Evolutionary conservation across 2,113 vertebrate genomes (phyloP).

Genomic region (Anser cygnoides): DNA sequence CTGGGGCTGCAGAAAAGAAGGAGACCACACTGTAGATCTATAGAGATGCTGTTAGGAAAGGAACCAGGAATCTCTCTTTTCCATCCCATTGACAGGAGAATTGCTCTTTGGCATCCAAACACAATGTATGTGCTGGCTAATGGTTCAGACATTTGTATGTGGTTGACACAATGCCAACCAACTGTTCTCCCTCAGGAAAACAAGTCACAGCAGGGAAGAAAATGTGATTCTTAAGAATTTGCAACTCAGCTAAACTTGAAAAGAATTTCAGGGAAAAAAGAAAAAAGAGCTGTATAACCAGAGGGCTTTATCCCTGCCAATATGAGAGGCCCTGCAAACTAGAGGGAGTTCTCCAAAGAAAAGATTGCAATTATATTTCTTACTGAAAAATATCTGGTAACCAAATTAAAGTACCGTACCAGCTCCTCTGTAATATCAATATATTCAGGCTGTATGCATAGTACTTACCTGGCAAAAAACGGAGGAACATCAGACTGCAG

Average conservation of each 20-base stretch:
- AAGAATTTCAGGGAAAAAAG: neutral
- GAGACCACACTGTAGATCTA: neutral
- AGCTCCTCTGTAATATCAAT: neutral
- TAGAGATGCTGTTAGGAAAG: neutral
- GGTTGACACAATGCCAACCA: neutral
- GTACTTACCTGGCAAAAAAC: neutral
- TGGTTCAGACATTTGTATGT: neutral
- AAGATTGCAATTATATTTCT: neutral
- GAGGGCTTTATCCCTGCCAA: neutral
- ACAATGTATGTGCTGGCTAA: neutral
- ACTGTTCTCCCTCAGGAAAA: neutral
- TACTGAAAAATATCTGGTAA: neutral
- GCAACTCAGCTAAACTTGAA: slow-evolving; percentile 18
- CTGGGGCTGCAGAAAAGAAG: neutral
- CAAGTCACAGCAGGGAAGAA: slow-evolving; percentile 3
- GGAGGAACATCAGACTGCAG: neutral
- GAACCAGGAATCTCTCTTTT: neutral
- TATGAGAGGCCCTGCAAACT: neutral
- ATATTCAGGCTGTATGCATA: neutral
- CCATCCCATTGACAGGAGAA: neutral
- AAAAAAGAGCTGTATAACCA: neutral
- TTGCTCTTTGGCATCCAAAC: neutral
- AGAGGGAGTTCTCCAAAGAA: neutral
- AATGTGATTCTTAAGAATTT: neutral
- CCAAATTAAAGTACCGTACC: neutral